A percentile compares a stretch with the other conserved stretches of the same genome.
These are phyloP conservation scores for Piprites chloris DNA, from an alignment of 2,113 vertebrate species.

Conservation along the genomic window DNA sequence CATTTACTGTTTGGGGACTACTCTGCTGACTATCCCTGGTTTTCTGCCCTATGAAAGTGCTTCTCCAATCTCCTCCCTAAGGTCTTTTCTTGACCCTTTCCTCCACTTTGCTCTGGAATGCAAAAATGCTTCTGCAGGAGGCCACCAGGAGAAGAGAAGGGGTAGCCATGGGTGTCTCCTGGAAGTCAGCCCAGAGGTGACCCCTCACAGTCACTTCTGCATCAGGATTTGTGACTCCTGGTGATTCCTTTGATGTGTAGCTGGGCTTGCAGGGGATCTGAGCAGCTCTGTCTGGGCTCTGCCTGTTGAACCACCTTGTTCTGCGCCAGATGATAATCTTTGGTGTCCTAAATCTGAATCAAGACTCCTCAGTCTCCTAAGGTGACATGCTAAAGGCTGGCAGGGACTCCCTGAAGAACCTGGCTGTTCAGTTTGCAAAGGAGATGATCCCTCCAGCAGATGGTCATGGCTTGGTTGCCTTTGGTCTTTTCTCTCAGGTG, in stretches of 20 bases:
- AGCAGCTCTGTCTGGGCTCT: not conserved
- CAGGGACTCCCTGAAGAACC: conserved; percentile 15
- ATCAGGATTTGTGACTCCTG: not conserved
- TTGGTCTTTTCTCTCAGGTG: not conserved
- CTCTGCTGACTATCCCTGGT: not conserved
- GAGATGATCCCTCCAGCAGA: not conserved
- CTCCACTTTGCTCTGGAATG: not conserved
- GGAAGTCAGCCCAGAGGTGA: not conserved
- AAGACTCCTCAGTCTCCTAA: not conserved
- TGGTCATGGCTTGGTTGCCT: not conserved
- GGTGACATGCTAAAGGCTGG: not conserved
- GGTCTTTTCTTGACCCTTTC: not conserved
- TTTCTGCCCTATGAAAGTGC: not conserved
- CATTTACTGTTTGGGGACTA: not conserved
- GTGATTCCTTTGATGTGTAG: not conserved
- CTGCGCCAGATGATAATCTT: not conserved
- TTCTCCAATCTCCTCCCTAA: not conserved
- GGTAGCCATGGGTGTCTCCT: not conserved
- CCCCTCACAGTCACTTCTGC: not conserved
- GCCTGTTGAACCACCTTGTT: not conserved
- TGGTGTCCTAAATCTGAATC: not conserved
- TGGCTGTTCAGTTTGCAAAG: conserved; percentile 13
- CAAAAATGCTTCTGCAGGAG: not conserved
- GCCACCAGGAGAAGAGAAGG: not conserved
- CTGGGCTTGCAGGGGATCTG: not conserved